Conservation (phyloP, 2,888 invertebrate genomes). For the Pyralis farinalis region DNA sequence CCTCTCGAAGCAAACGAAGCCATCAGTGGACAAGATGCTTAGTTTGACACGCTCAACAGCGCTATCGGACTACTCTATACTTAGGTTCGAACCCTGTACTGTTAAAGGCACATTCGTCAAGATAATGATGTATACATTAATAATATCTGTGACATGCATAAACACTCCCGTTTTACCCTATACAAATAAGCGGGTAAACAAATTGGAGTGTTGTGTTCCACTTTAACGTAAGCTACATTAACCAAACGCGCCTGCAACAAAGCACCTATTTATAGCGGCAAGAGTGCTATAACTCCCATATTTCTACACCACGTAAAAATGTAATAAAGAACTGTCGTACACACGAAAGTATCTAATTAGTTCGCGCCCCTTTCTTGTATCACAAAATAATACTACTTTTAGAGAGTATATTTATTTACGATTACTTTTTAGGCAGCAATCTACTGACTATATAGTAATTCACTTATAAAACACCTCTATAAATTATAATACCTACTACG, state of each 20-base stretch:
- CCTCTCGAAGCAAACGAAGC: too few species aligned
- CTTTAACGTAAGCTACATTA: slow-evolving; percentile 4
- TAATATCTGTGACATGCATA: too few species aligned
- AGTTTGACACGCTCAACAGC: too few species aligned
- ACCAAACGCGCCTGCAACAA: slow-evolving; percentile 7
- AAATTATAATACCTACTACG: background rate
- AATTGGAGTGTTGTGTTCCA: background rate
- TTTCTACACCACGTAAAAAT: slow-evolving; percentile 25
- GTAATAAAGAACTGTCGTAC: slow-evolving; percentile 32
- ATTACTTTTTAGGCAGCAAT: background rate
- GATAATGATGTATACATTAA: too few species aligned
- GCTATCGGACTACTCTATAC: too few species aligned
- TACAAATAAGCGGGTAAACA: slow-evolving; percentile 14
- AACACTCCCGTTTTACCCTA: background rate
- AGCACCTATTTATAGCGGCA: slow-evolving; percentile 9
- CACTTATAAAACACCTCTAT: background rate
- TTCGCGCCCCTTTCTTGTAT: slow-evolving; percentile 17
- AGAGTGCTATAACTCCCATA: slow-evolving; percentile 15
- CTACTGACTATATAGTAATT: background rate
- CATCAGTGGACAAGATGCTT: too few species aligned
- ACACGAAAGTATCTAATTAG: slow-evolving; percentile 34
- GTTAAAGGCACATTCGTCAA: too few species aligned
- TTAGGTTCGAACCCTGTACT: too few species aligned
- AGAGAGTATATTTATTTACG: slow-evolving; percentile 7
- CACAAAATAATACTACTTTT: background rate